Evolutionary conservation across 2,113 vertebrate species (phyloP), one percentile per base, ranked within the genome.

Genomic region (Cephalopterus ornatus): DNA sequence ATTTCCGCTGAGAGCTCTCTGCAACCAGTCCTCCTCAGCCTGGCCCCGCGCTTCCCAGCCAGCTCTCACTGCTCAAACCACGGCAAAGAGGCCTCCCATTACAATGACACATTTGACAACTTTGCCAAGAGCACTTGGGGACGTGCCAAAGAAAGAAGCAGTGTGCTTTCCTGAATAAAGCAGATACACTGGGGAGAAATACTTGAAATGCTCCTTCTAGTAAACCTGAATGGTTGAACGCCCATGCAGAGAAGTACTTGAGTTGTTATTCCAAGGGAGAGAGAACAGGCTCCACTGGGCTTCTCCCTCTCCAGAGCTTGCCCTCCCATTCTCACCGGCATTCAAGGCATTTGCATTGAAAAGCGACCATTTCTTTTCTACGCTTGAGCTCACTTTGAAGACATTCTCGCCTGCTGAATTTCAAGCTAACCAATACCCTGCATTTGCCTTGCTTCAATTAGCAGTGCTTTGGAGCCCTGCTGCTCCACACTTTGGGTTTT

Each of bases 1-100:
- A 97, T 97, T 97, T 97, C 96, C 94, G 79, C 96, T 95, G 95
- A 97, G 95, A 96, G 85, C 81, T 91, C 91, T 95, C 88, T 95
- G 81, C 94, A 95, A 95, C 83, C 91, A 88, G 94, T 86, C 79
- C 85, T 97, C 94, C 86, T 91, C 79, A 14, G 90, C 47, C 89
- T 26, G 52, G 88, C 94, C 95, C 77, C 75, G n/a, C 5, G 3
- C 75, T 89, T 87, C 79, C 96, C 82, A 88, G 97, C 85, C 96
- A 96, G 88, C 92, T 94, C 93, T 89, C 32, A 4, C 96, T 91
- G 96, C 94, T 96, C 93, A 44, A 85, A 83, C 89, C 49, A 7
- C 81, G 24, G 91, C 93, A 90, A 37, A 90, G 94, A 96, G 95
- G 91, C 95, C 97, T 97, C 95, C 73, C 90, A 4, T 83, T 95